Base-by-base conservation (phyloP, 1,140 invertebrate genomes). In the Antheraea pernyi region DNA sequence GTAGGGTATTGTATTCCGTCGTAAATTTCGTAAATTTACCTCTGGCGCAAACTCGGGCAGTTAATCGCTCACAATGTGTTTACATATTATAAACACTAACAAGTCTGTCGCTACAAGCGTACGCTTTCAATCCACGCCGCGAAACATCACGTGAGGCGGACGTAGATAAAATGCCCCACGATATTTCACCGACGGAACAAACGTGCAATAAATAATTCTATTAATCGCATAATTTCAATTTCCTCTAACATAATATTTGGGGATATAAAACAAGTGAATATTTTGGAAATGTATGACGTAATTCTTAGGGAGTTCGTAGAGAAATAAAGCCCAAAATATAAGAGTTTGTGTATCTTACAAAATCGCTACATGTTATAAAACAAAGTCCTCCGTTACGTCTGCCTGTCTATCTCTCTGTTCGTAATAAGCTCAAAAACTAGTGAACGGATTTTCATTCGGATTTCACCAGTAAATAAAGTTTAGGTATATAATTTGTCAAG, bases 81-180 rank as follows among this genome's bases (percentile, higher is more conserved):
- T 73, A 72, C 69, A 67, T 73, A 72, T 73, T 71, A 73, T 74
- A 72, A 77, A 70, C 64, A 73, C 71, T 63, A 69, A 73, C 69
- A 63, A 70, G 65, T 71, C 71, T 73, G 67, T 73, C 71, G 69
- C 65, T 73, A 69, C 59, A 64, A 67, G 39, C 48, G 46, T 53
- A 53, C 46, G 16, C 46, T 53, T 53, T 53, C 46, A 16, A 53
- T 53, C 46, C 67, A 58, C 39, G 11, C n/a, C 16, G 6, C 4
- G n/a, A 19, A 48, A 19, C 16, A 18, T 48, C 64, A 65, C 13
- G 64, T 53, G 37, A 53, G 46, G 46, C 16, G 16, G 46, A 53
- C 46, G 46, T 53, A 53, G 46, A 53, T 53, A 53, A 53, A 53
- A 53, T 7, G 39, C 39, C 39, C 39, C 39, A 3, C 39, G 11